Conservation (phyloP, 92 coral and sea anemone species). For the Diadumene lineata region DNA sequence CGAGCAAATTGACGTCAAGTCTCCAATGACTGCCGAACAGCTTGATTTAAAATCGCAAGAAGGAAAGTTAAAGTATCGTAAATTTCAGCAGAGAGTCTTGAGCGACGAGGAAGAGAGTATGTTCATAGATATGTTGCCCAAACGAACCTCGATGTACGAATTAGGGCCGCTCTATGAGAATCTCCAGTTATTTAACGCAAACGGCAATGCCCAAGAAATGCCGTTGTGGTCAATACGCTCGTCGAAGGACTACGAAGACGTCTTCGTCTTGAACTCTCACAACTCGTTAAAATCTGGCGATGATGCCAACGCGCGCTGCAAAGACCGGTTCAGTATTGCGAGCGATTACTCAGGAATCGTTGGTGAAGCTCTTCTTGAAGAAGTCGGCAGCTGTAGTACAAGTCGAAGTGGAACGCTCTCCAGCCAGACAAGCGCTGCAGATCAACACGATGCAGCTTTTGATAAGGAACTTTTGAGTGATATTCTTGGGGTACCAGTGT, state of each 20-base stretch:
- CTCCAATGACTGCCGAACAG: conserved; percentile 11
- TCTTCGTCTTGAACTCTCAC: conserved; percentile 1
- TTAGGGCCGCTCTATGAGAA: conserved; percentile 34
- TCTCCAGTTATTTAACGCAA: conserved; percentile 9
- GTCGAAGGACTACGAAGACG: conserved; percentile 26
- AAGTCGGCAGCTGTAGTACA: conserved; percentile 29
- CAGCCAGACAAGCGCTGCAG: conserved; percentile 22
- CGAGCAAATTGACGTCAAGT: conserved; percentile 9
- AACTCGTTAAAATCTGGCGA: neutral
- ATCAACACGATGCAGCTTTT: conserved; percentile 24
- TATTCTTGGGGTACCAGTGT: conserved; percentile 23
- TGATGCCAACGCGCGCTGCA: neutral
- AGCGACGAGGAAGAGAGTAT: conserved; percentile 17
- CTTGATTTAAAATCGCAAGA: conserved; percentile 4
- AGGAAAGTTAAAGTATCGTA: conserved; percentile 10
- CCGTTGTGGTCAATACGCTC: conserved; percentile 25
- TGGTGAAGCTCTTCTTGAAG: conserved; percentile 52
- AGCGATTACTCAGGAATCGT: conserved; percentile 54
- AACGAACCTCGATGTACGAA: conserved; percentile 25
- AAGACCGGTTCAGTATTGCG: conserved; percentile 29
- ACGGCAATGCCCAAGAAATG: neutral
- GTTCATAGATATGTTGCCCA: conserved; percentile 40
- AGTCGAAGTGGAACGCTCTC: conserved; percentile 39
- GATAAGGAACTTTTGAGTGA: conserved; percentile 36
- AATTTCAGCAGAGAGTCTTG: conserved; percentile 2